These are phyloP conservation scores for Taurulus bubalis DNA, from an alignment of 2,113 vertebrate species.

Conservation along the genomic window DNA sequence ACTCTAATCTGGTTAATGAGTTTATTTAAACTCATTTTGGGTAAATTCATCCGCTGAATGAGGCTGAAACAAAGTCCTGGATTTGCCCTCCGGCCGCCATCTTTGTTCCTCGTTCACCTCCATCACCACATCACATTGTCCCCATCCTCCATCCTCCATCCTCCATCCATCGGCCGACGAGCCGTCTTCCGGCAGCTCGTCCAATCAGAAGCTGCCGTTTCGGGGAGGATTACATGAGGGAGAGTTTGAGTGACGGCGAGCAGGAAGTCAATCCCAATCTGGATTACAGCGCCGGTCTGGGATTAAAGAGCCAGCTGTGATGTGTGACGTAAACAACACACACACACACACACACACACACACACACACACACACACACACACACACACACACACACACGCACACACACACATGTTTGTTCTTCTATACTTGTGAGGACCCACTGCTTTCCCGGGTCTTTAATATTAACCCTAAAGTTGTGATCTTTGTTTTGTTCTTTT, in stretches of 20 bases:
- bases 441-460: not conserved
- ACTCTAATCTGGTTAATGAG: not conserved
- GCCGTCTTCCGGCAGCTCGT: not conserved
- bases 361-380: not conserved
- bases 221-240: constrained; percentile 26
- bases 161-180: not conserved
- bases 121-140: not conserved
- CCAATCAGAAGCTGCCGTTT: constrained; percentile 32
- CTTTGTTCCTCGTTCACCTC: not conserved
- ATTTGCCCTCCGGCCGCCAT: not conserved
- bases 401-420: not conserved
- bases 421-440: not conserved
- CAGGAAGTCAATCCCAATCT: constrained; percentile 67
- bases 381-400: not conserved
- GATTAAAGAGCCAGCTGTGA: constrained; percentile 80
- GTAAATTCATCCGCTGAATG: not conserved
- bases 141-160: not conserved
- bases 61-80: not conserved
- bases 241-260: constrained; percentile 33
- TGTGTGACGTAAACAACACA: constrained; percentile 63
- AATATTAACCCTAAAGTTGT: not conserved
- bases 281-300: constrained; percentile 75
- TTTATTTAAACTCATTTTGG: not conserved
- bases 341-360: not conserved
- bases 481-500: not conserved